phyloP scores from a whole-genome alignment of 1,140 invertebrate genomes.

The Brachionus angularis region DNA sequence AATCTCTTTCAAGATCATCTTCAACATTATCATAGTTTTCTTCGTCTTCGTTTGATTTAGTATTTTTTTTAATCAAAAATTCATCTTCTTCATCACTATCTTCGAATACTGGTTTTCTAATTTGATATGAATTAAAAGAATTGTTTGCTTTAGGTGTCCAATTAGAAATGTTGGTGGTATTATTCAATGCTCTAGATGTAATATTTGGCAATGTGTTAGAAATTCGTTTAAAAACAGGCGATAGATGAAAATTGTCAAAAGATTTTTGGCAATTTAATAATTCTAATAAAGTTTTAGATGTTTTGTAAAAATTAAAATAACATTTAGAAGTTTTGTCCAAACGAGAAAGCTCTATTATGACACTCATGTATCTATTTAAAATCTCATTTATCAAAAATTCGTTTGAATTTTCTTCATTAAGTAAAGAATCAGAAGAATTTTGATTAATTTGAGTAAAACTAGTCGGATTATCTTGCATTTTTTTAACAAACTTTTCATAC shows the following conservation, averaged over 20 bases:
- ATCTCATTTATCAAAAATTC: neutral
- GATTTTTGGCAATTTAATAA: neutral
- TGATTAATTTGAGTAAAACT: too few relatives aligned
- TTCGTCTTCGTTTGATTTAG: neutral
- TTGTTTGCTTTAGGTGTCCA: neutral
- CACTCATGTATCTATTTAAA: slow-evolving; percentile 24
- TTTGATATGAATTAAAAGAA: neutral
- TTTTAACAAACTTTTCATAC: slow-evolving; percentile 22
- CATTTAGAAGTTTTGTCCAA: slow-evolving; percentile 41
- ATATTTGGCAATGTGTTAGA: neutral
- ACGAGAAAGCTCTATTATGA: slow-evolving; percentile 23
- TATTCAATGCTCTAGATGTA: neutral
- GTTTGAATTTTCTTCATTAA: neutral
- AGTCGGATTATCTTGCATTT: neutral
- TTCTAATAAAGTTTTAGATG: neutral
- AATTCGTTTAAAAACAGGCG: slow-evolving; percentile 11
- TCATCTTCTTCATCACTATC: slow-evolving; percentile 42
- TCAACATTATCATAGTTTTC: neutral
- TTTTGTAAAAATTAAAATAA: slow-evolving; percentile 43
- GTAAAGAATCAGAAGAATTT: neutral
- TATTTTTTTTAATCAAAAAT: neutral
- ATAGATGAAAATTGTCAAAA: slow-evolving; percentile 40
- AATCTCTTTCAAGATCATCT: neutral
- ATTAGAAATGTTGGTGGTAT: neutral
- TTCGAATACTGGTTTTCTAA: slow-evolving; percentile 16